Evolutionary conservation across 1,140 invertebrate species (phyloP).

Genomic region (Nylanderia fulva): DNA sequence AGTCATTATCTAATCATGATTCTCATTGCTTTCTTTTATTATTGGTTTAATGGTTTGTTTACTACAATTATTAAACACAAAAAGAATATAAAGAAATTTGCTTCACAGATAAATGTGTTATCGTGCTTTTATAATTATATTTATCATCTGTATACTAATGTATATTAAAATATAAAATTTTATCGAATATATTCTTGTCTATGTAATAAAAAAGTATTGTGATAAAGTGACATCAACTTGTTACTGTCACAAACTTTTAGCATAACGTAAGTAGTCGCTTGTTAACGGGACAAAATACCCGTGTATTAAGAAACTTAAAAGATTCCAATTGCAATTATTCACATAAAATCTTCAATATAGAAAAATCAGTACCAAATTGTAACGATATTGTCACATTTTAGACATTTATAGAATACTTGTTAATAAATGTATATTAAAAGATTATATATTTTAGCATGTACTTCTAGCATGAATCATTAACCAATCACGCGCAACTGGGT

Average conservation of each 20-base stretch:
- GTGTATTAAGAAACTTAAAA: background rate
- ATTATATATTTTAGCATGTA: background rate
- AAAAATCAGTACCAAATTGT: background rate
- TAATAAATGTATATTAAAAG: background rate
- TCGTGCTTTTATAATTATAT: background rate
- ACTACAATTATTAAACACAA: background rate
- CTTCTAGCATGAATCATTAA: constrained; percentile 25
- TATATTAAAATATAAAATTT: constrained; percentile 27
- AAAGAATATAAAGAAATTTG: background rate
- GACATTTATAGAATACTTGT: background rate
- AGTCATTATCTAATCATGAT: constrained; percentile 5
- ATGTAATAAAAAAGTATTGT: background rate
- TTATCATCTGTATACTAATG: background rate
- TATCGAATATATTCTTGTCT: background rate
- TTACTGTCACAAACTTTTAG: constrained; percentile 15
- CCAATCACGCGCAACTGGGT: constrained; percentile 6
- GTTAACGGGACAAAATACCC: background rate
- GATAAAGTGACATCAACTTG: constrained; percentile 15
- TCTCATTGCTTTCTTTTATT: background rate
- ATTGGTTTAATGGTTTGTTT: constrained; percentile 1
- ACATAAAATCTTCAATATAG: background rate
- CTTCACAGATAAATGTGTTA: background rate
- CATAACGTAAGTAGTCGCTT: background rate
- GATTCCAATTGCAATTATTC: background rate
- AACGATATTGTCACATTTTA: background rate